phyloP scores from a whole-genome alignment of 2,797 vertebrate species.

The Pseudotriccus pelzelni region DNA sequence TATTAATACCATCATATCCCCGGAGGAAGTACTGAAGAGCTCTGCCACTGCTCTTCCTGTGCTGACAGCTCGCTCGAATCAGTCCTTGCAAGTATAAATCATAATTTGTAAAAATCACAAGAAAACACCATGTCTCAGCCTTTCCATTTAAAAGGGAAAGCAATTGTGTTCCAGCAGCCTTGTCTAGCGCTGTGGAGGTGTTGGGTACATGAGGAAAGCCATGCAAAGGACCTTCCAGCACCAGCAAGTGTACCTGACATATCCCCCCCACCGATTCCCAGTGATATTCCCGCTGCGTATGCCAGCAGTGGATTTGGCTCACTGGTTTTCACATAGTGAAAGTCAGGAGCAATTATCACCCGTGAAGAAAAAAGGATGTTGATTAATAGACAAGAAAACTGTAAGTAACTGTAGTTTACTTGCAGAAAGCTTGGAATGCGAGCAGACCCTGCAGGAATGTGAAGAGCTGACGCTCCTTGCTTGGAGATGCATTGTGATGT shows the following conservation, averaged over 20 bases:
- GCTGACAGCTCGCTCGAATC: background rate
- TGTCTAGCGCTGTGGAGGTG: background rate
- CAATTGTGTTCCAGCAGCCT: background rate
- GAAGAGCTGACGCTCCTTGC: background rate
- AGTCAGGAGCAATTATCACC: background rate
- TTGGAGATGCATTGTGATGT: rapidly evolving
- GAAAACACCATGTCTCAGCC: background rate
- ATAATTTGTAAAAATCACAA: background rate
- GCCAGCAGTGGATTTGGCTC: background rate
- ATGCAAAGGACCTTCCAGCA: background rate
- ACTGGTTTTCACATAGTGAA: background rate
- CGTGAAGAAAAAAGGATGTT: background rate
- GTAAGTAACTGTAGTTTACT: background rate
- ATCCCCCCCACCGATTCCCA: background rate
- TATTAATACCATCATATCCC: background rate
- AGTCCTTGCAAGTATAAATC: background rate
- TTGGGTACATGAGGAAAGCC: background rate
- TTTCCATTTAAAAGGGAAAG: background rate
- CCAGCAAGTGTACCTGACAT: background rate
- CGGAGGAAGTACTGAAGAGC: background rate
- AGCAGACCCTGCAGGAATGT: background rate
- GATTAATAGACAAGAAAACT: background rate
- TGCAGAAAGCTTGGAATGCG: background rate
- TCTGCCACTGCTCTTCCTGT: background rate
- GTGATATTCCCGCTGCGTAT: rapidly evolving